Evolutionary conservation across 2,888 invertebrate genomes (phyloP).

Genomic region (Pachliopta kotzebuea): DNA sequence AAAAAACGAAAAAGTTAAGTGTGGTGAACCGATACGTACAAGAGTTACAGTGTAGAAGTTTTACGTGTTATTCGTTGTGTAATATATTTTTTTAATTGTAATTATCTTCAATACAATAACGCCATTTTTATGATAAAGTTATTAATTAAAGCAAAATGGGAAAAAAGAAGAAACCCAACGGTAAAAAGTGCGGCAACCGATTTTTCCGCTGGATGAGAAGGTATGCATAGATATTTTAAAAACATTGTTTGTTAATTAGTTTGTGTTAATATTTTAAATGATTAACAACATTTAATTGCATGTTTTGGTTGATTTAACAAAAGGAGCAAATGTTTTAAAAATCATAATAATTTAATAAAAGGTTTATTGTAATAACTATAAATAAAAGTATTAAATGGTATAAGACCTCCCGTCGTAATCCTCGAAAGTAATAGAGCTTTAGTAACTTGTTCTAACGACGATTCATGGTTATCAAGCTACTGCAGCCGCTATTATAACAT

Average conservation of each 20-base stretch:
- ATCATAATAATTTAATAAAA: not conserved
- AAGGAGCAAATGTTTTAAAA: not conserved
- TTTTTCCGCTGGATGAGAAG: constrained; percentile 76
- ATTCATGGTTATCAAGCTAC: no score
- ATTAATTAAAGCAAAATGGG: constrained; percentile 55
- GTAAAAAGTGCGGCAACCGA: constrained; percentile 63
- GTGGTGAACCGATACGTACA: constrained; percentile 29
- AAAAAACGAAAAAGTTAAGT: constrained; percentile 44
- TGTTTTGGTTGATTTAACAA: constrained; percentile 10
- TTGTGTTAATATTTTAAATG: not conserved
- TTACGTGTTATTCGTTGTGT: not conserved
- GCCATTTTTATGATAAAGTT: not conserved
- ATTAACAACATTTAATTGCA: constrained; percentile 8
- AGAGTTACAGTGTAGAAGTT: constrained; percentile 23
- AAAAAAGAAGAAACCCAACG: constrained; percentile 72
- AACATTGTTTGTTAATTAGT: not conserved
- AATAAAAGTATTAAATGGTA: no score
- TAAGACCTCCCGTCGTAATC: no score
- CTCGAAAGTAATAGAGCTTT: no score
- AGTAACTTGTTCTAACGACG: no score
- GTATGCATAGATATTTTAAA: constrained; percentile 43
- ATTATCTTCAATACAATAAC: not conserved
- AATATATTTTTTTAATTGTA: not conserved
- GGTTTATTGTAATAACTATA: no score
- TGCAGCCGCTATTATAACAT: no score